These are phyloP conservation scores for Notiomystis cincta DNA, from an alignment of 2,113 vertebrate genomes.

Conservation along the genomic window DNA sequence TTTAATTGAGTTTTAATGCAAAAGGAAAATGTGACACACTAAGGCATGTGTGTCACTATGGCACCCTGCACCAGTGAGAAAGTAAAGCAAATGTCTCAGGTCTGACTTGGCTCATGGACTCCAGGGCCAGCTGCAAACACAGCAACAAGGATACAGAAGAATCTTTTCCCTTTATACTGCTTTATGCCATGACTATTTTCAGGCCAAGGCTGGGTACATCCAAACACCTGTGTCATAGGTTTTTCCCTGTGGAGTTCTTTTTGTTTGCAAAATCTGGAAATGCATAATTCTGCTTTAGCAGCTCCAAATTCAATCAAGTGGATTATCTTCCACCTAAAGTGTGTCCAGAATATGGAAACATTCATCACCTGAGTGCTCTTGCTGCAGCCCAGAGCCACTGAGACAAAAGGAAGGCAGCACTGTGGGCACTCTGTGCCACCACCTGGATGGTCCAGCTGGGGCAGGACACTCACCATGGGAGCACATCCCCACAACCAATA, in stretches of 20 bases:
- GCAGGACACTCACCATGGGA: too few species aligned
- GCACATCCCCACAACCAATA: background rate
- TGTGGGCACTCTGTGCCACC: background rate
- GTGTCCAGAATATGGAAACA: background rate
- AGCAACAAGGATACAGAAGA: background rate
- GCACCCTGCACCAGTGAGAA: background rate
- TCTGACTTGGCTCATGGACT: background rate
- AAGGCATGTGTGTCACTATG: background rate
- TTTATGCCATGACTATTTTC: background rate
- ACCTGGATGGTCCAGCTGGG: too few species aligned
- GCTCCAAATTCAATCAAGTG: background rate
- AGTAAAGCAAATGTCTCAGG: background rate
- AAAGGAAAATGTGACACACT: background rate
- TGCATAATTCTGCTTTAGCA: background rate
- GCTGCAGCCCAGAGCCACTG: background rate
- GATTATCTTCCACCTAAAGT: background rate
- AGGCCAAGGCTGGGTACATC: background rate
- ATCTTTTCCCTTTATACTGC: background rate
- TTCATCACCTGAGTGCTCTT: background rate
- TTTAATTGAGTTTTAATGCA: background rate
- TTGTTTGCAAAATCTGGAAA: background rate
- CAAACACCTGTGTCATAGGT: background rate
- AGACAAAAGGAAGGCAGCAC: background rate
- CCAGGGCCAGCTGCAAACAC: background rate
- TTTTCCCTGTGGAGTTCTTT: background rate